Evolutionary conservation across 1,140 invertebrate species (phyloP).

Genomic region (Propsilocerus akamusi): DNA sequence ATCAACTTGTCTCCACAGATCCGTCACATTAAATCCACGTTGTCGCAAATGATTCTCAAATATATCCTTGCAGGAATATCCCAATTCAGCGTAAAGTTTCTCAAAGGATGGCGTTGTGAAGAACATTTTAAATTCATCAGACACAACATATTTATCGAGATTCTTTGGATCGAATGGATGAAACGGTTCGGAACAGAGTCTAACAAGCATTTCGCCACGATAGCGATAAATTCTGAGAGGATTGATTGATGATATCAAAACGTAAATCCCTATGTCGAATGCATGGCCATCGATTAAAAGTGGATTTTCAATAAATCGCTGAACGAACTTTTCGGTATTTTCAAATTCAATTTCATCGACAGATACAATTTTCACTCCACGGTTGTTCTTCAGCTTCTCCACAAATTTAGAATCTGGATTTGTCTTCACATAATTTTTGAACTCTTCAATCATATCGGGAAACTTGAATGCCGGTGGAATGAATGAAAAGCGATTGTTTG

Average conservation of each 20-base stretch:
- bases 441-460: constrained; percentile 50
- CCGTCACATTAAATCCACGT: too few relatives aligned
- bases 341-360: constrained; percentile 51
- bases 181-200: constrained; percentile 83
- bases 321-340: constrained; percentile 66
- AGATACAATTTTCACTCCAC: constrained; percentile 64
- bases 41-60: constrained; percentile 71
- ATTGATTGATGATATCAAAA: constrained; percentile 76
- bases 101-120: constrained; percentile 80
- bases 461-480: constrained; percentile 80
- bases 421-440: constrained; percentile 45
- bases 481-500: constrained; percentile 45
- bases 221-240: constrained; percentile 80
- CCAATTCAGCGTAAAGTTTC: constrained; percentile 53
- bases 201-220: constrained; percentile 72
- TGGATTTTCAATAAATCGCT: constrained; percentile 72
- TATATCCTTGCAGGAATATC: constrained; percentile 70
- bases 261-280: constrained; percentile 95
- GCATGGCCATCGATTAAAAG: constrained; percentile 75
- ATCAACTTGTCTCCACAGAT: constrained; percentile 67
- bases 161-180: constrained; percentile 71
- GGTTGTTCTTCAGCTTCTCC: constrained; percentile 82
- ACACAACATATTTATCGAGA: constrained; percentile 83
- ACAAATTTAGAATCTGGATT: constrained; percentile 65
- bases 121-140: constrained; percentile 83